A percentile compares a stretch with the other conserved stretches of the same genome.
Conservation (phyloP, 2,797 vertebrate genomes). For the Glyptemys insculpta region DNA sequence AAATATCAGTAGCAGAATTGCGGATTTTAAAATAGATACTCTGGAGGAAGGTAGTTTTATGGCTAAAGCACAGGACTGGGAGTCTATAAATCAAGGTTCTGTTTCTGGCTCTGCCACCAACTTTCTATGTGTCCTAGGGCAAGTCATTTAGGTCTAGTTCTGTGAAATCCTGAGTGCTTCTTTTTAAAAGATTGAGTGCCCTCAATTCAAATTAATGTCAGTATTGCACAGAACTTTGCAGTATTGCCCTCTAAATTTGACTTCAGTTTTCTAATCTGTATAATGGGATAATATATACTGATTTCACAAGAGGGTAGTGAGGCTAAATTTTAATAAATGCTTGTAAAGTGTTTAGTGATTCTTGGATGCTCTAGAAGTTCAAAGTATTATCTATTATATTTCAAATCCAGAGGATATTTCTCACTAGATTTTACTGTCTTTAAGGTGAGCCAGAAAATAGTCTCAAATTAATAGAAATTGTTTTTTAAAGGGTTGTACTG, state of each 20-base stretch:
- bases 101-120: not conserved
- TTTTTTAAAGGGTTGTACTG: not conserved
- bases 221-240: not conserved
- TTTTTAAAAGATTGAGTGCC: not conserved
- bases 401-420: too few relatives aligned
- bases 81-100: not conserved
- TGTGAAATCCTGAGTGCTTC: not conserved
- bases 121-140: not conserved
- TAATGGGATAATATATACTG: not conserved
- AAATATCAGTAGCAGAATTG: not conserved
- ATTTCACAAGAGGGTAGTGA: not conserved
- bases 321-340: too few relatives aligned
- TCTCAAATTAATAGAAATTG: constrained; percentile 4
- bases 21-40: not conserved
- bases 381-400: not conserved
- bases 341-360: not conserved
- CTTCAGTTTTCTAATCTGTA: not conserved
- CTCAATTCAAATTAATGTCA: not conserved
- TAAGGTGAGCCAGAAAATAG: not conserved
- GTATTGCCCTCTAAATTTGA: not conserved
- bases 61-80: not conserved
- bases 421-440: not conserved
- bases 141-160: not conserved
- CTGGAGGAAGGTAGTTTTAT: not conserved
- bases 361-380: not conserved